Conservation (phyloP, 2,888 invertebrate species). For the Lycia hirtaria region DNA sequence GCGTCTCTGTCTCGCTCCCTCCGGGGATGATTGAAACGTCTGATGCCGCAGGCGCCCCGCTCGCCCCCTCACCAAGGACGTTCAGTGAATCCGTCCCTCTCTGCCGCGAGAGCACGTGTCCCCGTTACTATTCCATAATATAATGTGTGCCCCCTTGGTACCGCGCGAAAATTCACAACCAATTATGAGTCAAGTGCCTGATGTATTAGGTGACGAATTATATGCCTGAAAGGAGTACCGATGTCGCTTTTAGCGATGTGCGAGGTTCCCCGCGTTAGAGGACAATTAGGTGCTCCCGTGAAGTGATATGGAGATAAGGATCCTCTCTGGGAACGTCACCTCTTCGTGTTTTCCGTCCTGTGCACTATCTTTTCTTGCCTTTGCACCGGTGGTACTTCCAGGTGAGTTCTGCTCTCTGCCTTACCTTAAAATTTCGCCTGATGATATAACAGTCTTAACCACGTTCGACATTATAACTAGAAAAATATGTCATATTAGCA, state of each 20-base stretch:
- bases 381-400: slow-evolving; percentile 66
- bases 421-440: slow-evolving; percentile 8
- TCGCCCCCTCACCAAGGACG: slow-evolving; percentile 83
- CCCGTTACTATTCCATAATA: slow-evolving; percentile 82
- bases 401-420: slow-evolving; percentile 57
- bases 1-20: slow-evolving; percentile 66
- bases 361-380: slow-evolving; percentile 70
- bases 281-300: slow-evolving; percentile 73
- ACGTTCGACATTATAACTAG: slow-evolving; percentile 23
- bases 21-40: slow-evolving; percentile 85
- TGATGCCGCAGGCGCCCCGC: slow-evolving; percentile 85
- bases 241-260: slow-evolving; percentile 73
- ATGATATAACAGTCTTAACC: slow-evolving; percentile 37
- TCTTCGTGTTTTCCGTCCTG: slow-evolving; percentile 81
- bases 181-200: slow-evolving; percentile 84
- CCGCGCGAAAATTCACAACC: slow-evolving; percentile 83
- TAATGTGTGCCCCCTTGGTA: slow-evolving; percentile 82
- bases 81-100: slow-evolving; percentile 86
- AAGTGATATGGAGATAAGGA: slow-evolving; percentile 83
- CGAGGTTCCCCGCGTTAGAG: slow-evolving; percentile 67
- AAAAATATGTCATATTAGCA: slow-evolving; percentile 64
- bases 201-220: slow-evolving; percentile 78
- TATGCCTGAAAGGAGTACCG: slow-evolving; percentile 77
- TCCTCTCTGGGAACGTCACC: slow-evolving; percentile 67
- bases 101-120: slow-evolving; percentile 85